These are phyloP conservation scores for Tragelaphus imberbis DNA, from an alignment of 2,113 vertebrate genomes.

Conservation along the genomic window DNA sequence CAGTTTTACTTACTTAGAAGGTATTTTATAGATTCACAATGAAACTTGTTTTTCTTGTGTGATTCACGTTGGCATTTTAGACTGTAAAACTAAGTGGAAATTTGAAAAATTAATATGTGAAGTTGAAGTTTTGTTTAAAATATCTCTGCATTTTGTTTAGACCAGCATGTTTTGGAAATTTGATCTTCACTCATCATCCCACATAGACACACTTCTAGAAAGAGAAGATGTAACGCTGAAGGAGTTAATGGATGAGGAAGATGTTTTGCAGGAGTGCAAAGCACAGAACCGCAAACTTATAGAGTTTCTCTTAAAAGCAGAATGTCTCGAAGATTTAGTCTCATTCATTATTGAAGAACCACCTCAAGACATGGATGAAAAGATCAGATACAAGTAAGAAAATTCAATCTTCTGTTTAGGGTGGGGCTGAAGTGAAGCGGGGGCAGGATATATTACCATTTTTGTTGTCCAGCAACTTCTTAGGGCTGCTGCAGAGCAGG, in stretches of 20 bases:
- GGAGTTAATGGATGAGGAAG: constrained; percentile 98
- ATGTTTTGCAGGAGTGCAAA: constrained; percentile 98
- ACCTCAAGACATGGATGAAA: constrained; percentile 94
- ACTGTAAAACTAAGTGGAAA: constrained; percentile 31
- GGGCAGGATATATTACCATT: neutral
- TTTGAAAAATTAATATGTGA: neutral
- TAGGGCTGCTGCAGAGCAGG: too few species aligned
- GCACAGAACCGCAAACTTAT: constrained; percentile 99
- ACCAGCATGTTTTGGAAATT: constrained; percentile 99
- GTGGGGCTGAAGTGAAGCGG: neutral
- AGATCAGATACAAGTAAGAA: constrained; percentile 95
- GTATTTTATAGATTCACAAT: neutral
- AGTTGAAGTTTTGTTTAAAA: constrained; percentile 44
- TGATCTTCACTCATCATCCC: constrained; percentile 98
- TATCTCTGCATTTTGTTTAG: constrained; percentile 75
- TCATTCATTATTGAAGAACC: constrained; percentile 97
- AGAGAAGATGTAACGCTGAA: constrained; percentile 97
- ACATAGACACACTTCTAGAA: constrained; percentile 98
- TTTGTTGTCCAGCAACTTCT: neutral
- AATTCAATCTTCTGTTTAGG: constrained; percentile 28
- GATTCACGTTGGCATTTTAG: neutral
- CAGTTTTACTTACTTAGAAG: neutral
- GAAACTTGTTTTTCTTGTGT: neutral
- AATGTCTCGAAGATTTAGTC: constrained; percentile 97
- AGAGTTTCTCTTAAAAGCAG: constrained; percentile 94